These are phyloP conservation scores for Gibbula magus DNA, from an alignment of 2,888 invertebrate species.

Conservation along the genomic window DNA sequence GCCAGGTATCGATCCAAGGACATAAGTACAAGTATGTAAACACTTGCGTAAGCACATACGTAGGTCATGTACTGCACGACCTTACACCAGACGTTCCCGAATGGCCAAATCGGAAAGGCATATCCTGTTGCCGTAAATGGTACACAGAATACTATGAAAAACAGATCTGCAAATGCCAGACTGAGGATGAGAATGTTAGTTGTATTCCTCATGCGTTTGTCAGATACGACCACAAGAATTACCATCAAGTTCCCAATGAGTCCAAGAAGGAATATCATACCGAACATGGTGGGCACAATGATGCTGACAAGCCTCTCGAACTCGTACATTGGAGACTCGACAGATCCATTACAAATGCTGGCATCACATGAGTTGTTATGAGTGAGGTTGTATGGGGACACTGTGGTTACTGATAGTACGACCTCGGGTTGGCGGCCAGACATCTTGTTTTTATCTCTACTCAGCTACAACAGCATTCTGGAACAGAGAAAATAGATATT, in stretches of 20 bases:
- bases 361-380: not conserved
- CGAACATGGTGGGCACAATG: constrained; percentile 82
- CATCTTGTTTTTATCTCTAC: not conserved
- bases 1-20: constrained; percentile 92
- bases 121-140: constrained; percentile 95
- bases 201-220: constrained; percentile 93
- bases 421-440: not conserved
- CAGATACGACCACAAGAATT: constrained; percentile 89
- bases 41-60: constrained; percentile 93
- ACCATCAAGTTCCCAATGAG: constrained; percentile 91
- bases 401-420: not conserved
- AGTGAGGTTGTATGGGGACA: not conserved
- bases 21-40: constrained; percentile 95
- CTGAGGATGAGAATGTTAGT: constrained; percentile 94
- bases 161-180: constrained; percentile 90
- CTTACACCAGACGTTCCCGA: constrained; percentile 92
- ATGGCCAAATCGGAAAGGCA: constrained; percentile 90
- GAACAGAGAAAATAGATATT: not conserved
- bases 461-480: not conserved
- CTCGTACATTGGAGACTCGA: constrained; percentile 6
- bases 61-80: constrained; percentile 93
- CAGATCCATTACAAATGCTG: not conserved
- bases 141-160: constrained; percentile 94
- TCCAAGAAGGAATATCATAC: constrained; percentile 90
- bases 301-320: constrained; percentile 60